A percentile compares a stretch with the other conserved stretches of the same genome.
These are phyloP conservation scores for Rosalia funebris DNA, from an alignment of 2,888 invertebrate species.

Conservation along the genomic window DNA sequence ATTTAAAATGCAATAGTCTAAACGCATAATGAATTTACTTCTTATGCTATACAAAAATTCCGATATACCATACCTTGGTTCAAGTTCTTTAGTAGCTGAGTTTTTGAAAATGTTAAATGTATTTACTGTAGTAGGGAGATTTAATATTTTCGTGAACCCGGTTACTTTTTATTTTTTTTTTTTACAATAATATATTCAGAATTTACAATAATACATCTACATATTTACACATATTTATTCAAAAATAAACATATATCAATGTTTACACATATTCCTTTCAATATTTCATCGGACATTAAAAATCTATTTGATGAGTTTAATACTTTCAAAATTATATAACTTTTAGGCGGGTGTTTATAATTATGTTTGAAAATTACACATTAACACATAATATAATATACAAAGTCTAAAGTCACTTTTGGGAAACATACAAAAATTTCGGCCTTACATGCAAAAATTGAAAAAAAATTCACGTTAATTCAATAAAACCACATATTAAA, in stretches of 20 bases:
- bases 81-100: slow-evolving; percentile 51
- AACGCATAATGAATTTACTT: slow-evolving; percentile 58
- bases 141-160: slow-evolving; percentile 30
- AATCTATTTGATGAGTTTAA: slow-evolving; percentile 16
- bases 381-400: slow-evolving; percentile 39
- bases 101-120: slow-evolving; percentile 44
- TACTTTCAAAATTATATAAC: slow-evolving; percentile 30
- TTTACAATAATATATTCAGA: slow-evolving; percentile 61
- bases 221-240: slow-evolving; percentile 43
- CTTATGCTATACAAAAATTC: slow-evolving; percentile 63
- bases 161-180: slow-evolving; percentile 55
- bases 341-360: slow-evolving; percentile 44
- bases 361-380: slow-evolving; percentile 41
- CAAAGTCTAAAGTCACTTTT: slow-evolving; percentile 59
- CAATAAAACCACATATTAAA: slow-evolving; percentile 57
- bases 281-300: slow-evolving; percentile 24
- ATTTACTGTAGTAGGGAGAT: slow-evolving; percentile 13
- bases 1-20: slow-evolving; percentile 64
- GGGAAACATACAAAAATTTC: slow-evolving; percentile 59
- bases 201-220: slow-evolving; percentile 50
- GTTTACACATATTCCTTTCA: slow-evolving; percentile 36
- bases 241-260: slow-evolving; percentile 32
- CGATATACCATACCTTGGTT: slow-evolving; percentile 63
- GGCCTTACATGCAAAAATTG: slow-evolving; percentile 51
- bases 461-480: slow-evolving; percentile 45